Conservation (phyloP, 2,888 invertebrate genomes). For the Drosophila histrio region DNA sequence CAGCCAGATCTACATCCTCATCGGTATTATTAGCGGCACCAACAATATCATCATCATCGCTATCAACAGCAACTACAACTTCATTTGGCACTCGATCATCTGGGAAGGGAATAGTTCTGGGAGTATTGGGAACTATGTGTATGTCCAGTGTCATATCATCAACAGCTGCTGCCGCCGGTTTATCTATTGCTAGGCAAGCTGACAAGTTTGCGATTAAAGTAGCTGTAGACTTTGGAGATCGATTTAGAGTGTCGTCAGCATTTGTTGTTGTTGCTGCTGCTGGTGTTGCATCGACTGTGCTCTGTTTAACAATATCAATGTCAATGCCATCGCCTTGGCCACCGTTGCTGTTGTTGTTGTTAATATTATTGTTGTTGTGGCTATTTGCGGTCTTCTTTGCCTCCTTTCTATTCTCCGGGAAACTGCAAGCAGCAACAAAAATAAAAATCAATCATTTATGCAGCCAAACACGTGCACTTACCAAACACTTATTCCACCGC, state of each 20-base stretch:
- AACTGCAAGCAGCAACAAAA: constrained; percentile 5
- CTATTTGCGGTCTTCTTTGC: constrained; percentile 18
- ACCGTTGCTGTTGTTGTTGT: constrained; percentile 8
- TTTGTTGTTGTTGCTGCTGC: neutral
- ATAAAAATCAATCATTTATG: constrained; percentile 39
- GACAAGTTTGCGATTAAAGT: neutral
- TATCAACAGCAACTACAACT: neutral
- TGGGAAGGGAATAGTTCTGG: neutral
- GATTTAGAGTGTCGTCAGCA: neutral
- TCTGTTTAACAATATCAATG: constrained; percentile 3
- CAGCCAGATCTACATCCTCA: neutral
- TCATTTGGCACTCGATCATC: neutral
- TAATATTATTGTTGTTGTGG: constrained; percentile 35
- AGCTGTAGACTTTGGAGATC: neutral
- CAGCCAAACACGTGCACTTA: neutral
- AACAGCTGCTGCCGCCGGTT: neutral
- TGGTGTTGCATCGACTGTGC: neutral
- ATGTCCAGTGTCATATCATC: neutral
- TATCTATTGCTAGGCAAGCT: neutral
- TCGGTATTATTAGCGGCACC: neutral
- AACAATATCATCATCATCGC: neutral
- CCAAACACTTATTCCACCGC: neutral
- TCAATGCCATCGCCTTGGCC: neutral
- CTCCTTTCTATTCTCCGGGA: constrained; percentile 14
- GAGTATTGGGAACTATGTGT: neutral